phyloP scores from a whole-genome alignment of 23 tunicate species.

The Halocynthia aurantium region DNA sequence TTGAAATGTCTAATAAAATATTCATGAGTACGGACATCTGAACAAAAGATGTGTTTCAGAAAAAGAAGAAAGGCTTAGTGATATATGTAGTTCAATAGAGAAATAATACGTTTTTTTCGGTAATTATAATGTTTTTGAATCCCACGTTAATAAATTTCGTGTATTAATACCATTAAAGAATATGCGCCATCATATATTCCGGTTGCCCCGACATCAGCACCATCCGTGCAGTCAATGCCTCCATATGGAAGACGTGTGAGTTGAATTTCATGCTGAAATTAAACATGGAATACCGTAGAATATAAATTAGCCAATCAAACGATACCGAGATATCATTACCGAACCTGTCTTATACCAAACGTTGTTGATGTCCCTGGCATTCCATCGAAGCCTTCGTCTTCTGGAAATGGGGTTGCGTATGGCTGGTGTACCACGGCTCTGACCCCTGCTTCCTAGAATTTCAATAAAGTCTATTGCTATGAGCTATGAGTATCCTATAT shows the following conservation, averaged over 20 bases:
- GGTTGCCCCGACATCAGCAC: neutral
- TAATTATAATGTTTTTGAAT: too few species aligned
- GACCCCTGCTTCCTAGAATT: conserved; percentile 11
- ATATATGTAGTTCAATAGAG: too few species aligned
- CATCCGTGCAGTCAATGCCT: conserved; percentile 1
- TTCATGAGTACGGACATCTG: too few species aligned
- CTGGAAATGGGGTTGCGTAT: conserved; percentile 4
- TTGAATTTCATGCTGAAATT: conserved; percentile 10
- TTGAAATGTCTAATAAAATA: too few species aligned
- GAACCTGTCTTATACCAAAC: conserved; percentile 7
- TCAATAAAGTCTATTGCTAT: neutral
- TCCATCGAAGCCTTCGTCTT: conserved; percentile 6
- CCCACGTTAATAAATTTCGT: too few species aligned
- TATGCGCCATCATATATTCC: neutral
- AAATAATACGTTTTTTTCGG: too few species aligned
- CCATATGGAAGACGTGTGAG: neutral
- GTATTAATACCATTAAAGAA: neutral
- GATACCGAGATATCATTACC: too few species aligned
- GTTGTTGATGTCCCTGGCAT: conserved; percentile 11
- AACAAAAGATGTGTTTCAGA: too few species aligned
- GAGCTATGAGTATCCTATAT: neutral
- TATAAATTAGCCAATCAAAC: too few species aligned
- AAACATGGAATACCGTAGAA: neutral
- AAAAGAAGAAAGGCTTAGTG: too few species aligned
- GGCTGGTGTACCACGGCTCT: neutral